Base-by-base conservation (phyloP, 2,113 vertebrate species). In the Syngnathus scovelli region DNA sequence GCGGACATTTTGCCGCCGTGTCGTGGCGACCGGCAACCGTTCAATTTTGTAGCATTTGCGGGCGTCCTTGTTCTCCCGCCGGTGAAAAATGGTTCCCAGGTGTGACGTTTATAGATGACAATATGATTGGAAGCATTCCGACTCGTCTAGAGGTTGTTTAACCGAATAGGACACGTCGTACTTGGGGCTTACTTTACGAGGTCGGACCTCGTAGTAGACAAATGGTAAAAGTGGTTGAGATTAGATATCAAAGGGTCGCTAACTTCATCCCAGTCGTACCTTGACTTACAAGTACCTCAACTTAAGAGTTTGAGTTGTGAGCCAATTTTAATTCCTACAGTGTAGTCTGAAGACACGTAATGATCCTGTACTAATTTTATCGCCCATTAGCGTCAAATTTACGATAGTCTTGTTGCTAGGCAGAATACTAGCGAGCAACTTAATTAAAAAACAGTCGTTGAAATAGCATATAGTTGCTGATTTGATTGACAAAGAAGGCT, bases 21-120 rank as follows among this genome's bases (percentile, higher is more conserved):
- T 33, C 44, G 61, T 61, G 66, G 61, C 48, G 5, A 12, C 11
- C 55, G 66, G 64, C 66, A 16, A 38, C 41, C 54, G 62, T 0
- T 72, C n/a, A 60, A 51, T 18, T 8, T 61, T 70, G 38, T 49
- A 62, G 46, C 70, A 49, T 58, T 68, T 66, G 33, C 21, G 1
- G 27, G 3, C 52, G 21, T 49, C 21, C 33, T 44, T 75, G 21
- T 68, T 73, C 58, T 15, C 41, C 55, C 13, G 6, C 55, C 21
- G 39, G 39, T 27, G 68, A 69, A 21, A 6, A 67, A 15, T 13
- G 16, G 5, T 19, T 48, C 2, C 23, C 21, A 5, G 16, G 39
- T 33, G 38, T 56, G 54, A 33, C 13, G 27, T 27, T 21, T 54
- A 16, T 6, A 48, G 37, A 61, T 18, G 38, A 41, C 38, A 13